Percentiles rank a stretch among this genome's conserved stretches.
Conservation (phyloP, 2,113 vertebrate genomes). For the Lethenteron camtschaticum region DNA sequence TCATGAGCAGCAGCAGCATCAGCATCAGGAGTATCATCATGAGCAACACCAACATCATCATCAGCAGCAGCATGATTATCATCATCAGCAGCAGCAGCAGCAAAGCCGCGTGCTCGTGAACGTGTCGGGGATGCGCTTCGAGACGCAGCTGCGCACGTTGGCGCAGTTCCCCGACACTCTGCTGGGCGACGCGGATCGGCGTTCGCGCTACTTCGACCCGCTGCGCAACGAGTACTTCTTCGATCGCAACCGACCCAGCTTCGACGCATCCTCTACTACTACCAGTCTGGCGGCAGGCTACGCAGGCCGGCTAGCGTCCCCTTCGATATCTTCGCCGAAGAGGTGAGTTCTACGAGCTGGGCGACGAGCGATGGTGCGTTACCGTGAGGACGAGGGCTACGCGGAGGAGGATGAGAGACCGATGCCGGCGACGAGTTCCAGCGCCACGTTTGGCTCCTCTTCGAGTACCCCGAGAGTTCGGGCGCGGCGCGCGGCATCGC, state of each 20-base stretch:
- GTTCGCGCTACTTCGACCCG: constrained; percentile 40
- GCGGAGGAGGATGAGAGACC: no score
- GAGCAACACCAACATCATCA: no score
- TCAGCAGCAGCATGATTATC: no score
- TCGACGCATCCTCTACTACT: constrained; percentile 73
- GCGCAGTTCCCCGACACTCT: constrained; percentile 45
- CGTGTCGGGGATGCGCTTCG: constrained; percentile 43
- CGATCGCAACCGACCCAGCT: constrained; percentile 44
- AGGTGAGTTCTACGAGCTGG: constrained; percentile 55
- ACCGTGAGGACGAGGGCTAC: no score
- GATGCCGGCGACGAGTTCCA: no score
- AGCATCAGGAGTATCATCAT: no score
- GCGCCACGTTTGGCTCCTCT: constrained; percentile 12
- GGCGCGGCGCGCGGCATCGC: constrained; percentile 52
- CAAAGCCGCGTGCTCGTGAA: constrained; percentile 32
- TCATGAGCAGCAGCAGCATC: no score
- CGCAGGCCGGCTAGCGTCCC: constrained; percentile 51
- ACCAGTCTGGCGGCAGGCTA: constrained; percentile 60
- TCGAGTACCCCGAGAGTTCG: constrained; percentile 68
- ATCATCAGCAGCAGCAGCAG: no score
- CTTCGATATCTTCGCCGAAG: constrained; percentile 64
- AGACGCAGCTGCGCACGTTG: constrained; percentile 43
- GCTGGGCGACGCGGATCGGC: constrained; percentile 31
- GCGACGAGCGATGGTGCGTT: no score
- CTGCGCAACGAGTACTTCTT: constrained; percentile 43